phyloP scores from a whole-genome alignment of 2,113 vertebrate genomes.

The Hypanus sabinus region DNA sequence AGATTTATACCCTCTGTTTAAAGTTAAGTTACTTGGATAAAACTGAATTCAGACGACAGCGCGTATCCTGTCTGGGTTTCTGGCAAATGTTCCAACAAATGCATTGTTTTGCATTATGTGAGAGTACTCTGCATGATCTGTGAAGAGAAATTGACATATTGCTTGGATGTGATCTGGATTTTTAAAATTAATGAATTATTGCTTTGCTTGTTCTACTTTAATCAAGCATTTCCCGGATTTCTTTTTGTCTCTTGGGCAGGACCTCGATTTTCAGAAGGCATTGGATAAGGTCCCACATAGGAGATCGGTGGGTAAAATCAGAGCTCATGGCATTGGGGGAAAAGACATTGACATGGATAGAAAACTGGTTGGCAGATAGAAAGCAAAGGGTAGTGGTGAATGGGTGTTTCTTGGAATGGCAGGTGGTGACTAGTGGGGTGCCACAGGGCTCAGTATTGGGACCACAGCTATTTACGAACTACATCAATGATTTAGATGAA shows the following conservation, averaged over 20 bases:
- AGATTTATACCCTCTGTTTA: neutral
- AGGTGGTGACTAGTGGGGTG: too few relatives aligned
- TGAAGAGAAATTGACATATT: neutral
- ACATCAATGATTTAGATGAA: too few relatives aligned
- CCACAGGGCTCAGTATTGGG: too few relatives aligned
- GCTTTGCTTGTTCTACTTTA: slow-evolving; percentile 11
- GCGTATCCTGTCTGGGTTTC: neutral
- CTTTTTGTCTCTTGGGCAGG: neutral
- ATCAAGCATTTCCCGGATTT: neutral
- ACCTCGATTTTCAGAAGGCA: too few relatives aligned
- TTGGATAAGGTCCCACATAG: too few relatives aligned
- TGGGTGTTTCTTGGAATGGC: too few relatives aligned
- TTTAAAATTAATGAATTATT: neutral
- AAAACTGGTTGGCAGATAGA: too few relatives aligned
- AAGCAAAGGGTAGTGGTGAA: too few relatives aligned
- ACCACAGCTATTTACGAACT: too few relatives aligned
- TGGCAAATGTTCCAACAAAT: neutral
- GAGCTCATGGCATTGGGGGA: too few relatives aligned
- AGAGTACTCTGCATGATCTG: neutral
- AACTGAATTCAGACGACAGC: neutral
- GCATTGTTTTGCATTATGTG: neutral
- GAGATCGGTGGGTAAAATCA: too few relatives aligned
- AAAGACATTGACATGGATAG: too few relatives aligned
- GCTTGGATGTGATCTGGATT: neutral
- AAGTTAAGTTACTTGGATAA: neutral